phyloP scores from a whole-genome alignment of 2,797 vertebrate genomes.

The Danio tinwini region DNA sequence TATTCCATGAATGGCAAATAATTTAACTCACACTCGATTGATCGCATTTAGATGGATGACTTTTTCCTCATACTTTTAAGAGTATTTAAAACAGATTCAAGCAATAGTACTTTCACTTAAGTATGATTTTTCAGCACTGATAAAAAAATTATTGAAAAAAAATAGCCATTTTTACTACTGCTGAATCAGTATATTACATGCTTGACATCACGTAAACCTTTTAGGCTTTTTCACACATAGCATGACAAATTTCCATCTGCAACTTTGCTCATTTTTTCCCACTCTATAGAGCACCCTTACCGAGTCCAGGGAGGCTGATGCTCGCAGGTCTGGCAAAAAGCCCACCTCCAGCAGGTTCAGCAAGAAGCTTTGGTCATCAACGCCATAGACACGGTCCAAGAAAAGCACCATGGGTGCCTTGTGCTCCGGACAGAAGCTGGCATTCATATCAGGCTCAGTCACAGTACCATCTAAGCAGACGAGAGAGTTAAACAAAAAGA shows the following conservation, averaged over 20 bases:
- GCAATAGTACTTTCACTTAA: too few species aligned
- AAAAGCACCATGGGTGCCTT: slow-evolving; percentile 99
- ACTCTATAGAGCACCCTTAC: slow-evolving; percentile 73
- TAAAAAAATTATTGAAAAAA: too few species aligned
- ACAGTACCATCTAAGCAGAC: slow-evolving; percentile 86
- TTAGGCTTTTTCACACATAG: slow-evolving; percentile 13
- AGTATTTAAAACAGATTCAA: too few species aligned
- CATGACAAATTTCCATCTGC: not conserved
- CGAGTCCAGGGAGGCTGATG: slow-evolving; percentile 93
- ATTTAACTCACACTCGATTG: too few species aligned
- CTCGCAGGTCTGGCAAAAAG: slow-evolving; percentile 94
- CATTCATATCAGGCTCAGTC: slow-evolving; percentile 93
- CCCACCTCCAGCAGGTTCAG: slow-evolving; percentile 95
- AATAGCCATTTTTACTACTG: not conserved
- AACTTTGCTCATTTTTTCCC: not conserved
- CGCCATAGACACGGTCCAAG: slow-evolving; percentile 95
- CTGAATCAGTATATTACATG: slow-evolving; percentile 17
- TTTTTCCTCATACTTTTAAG: too few species aligned
- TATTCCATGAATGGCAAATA: too few species aligned
- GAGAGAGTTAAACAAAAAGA: slow-evolving; percentile 28
- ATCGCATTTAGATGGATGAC: too few species aligned
- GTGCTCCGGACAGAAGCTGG: slow-evolving; percentile 96
- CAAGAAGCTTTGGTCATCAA: slow-evolving; percentile 94
- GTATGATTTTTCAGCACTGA: too few species aligned
- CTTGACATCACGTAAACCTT: not conserved